These are phyloP conservation scores for Chloroclystis v-ata DNA, from an alignment of 2,888 invertebrate species.

Conservation along the genomic window DNA sequence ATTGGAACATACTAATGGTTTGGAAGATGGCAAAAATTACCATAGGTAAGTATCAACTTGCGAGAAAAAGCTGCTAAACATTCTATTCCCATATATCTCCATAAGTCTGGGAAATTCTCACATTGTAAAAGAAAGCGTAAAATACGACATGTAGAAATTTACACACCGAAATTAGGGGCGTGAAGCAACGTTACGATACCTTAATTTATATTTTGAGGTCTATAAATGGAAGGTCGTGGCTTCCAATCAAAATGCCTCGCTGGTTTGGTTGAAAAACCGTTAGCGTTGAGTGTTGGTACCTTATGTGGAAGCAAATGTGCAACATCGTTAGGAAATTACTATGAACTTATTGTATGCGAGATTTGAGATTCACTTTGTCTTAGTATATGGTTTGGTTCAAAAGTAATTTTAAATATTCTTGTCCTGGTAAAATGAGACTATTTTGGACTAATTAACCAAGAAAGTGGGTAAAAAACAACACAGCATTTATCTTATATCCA, in stretches of 20 bases:
- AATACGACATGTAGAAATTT: conserved; percentile 21
- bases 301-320: conserved; percentile 16
- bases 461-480: no score
- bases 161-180: conserved; percentile 32
- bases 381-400: not conserved
- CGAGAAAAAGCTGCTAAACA: no score
- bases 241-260: conserved; percentile 58
- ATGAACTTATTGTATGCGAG: not conserved
- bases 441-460: no score
- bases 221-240: conserved; percentile 47
- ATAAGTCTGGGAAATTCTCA: conserved; percentile 9
- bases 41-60: no score
- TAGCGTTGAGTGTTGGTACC: conserved; percentile 18
- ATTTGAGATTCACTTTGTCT: no score
- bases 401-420: not conserved
- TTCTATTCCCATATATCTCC: conserved; percentile 9
- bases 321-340: conserved; percentile 9
- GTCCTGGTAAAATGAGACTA: no score
- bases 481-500: no score
- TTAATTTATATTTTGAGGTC: conserved; percentile 29
- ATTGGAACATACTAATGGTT: no score
- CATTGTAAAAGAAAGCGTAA: conserved; percentile 23
- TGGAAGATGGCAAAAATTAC: no score
- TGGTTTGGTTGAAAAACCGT: conserved; percentile 49
- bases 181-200: conserved; percentile 28